Evolutionary conservation across 2,888 invertebrate genomes (phyloP).

Genomic region (Andrena dorsata): DNA sequence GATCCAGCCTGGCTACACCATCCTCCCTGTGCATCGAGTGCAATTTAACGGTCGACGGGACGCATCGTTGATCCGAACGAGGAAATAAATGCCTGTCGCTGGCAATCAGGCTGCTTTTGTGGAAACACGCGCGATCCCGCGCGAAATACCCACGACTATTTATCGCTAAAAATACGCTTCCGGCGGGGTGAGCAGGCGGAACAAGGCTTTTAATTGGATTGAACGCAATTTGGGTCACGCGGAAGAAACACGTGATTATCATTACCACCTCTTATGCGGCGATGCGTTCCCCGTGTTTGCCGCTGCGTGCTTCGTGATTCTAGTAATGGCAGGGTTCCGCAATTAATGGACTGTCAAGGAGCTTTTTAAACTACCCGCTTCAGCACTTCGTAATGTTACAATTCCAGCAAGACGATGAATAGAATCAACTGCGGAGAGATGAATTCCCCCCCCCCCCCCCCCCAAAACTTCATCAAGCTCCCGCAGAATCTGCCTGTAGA

Average conservation of each 20-base stretch:
- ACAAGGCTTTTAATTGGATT: constrained; percentile 23
- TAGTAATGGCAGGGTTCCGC: neutral
- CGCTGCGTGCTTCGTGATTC: neutral
- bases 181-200: constrained; percentile 1
- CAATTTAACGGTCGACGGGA: constrained; percentile 16
- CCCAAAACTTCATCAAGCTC: no score
- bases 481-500: no score
- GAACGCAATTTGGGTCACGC: neutral
- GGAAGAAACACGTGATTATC: constrained; percentile 17
- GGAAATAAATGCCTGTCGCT: constrained; percentile 43
- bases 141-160: constrained; percentile 12
- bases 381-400: no score
- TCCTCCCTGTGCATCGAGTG: neutral
- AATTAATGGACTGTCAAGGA: neutral
- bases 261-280: neutral
- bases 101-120: constrained; percentile 19
- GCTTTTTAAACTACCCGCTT: neutral
- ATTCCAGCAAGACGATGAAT: no score
- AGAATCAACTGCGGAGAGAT: no score
- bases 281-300: neutral
- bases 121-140: constrained; percentile 2
- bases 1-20: neutral
- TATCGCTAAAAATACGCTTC: constrained; percentile 29
- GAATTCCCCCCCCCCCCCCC: no score
- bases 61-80: constrained; percentile 18